Conservation (phyloP, 2,797 vertebrate species). For the Salarias fasciatus region DNA sequence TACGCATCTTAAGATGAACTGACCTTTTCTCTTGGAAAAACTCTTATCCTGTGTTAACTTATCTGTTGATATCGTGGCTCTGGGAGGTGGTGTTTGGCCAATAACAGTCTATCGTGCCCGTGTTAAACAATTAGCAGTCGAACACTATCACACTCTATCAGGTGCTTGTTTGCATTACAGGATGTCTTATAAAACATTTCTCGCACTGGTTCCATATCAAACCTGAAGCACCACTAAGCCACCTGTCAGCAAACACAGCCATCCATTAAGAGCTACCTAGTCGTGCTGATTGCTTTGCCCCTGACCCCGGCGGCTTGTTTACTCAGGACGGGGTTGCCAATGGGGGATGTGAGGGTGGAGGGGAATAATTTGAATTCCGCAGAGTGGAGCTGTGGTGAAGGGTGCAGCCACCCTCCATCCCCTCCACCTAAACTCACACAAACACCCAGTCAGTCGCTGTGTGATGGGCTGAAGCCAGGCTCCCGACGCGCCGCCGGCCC, state of each 20-base stretch:
- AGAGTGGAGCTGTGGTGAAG: slow-evolving; percentile 64
- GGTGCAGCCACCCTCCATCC: slow-evolving; percentile 46
- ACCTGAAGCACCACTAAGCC: slow-evolving; percentile 56
- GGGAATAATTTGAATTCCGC: slow-evolving; percentile 77
- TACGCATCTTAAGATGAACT: too few relatives aligned
- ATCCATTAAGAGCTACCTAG: slow-evolving; percentile 72
- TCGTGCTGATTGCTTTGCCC: slow-evolving; percentile 82
- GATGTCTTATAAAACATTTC: slow-evolving; percentile 12
- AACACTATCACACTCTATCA: neutral
- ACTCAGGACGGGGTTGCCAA: slow-evolving; percentile 77
- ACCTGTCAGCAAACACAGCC: slow-evolving; percentile 78
- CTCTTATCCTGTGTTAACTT: too few relatives aligned
- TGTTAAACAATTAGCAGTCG: too few relatives aligned
- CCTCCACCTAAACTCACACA: slow-evolving; percentile 71
- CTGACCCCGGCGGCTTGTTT: slow-evolving; percentile 80
- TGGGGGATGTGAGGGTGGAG: slow-evolving; percentile 54
- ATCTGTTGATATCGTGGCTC: too few relatives aligned
- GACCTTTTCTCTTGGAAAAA: too few relatives aligned
- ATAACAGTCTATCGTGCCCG: too few relatives aligned
- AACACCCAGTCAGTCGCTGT: slow-evolving; percentile 71
- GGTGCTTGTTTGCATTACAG: slow-evolving; percentile 8
- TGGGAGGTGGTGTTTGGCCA: too few relatives aligned
- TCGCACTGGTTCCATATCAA: slow-evolving; percentile 28
- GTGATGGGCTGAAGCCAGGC: slow-evolving; percentile 71
- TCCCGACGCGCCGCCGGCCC: slow-evolving; percentile 69